phyloP scores from a whole-genome alignment of 2,888 invertebrate genomes.

The Noctuana brunneofusca region DNA sequence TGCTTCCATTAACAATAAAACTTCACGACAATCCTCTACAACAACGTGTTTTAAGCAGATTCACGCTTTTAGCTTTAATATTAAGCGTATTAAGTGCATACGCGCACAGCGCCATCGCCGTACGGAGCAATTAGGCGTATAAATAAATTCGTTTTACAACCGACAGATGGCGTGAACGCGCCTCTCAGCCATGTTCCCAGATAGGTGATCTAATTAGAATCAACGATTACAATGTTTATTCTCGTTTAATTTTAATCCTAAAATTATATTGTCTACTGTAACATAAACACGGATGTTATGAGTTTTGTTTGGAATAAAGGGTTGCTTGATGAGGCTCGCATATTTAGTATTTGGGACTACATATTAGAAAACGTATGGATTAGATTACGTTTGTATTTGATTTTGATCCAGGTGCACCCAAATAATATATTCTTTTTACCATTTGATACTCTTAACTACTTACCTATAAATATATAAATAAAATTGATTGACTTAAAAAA shows the following conservation, averaged over 20 bases:
- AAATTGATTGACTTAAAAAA: no score
- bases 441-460: no score
- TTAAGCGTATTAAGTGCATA: conserved; percentile 78
- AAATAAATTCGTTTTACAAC: conserved; percentile 77
- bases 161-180: conserved; percentile 76
- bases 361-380: neutral
- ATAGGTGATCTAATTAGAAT: conserved; percentile 72
- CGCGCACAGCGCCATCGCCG: conserved; percentile 64
- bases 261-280: conserved; percentile 31
- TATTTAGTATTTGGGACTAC: neutral
- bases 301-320: conserved; percentile 27
- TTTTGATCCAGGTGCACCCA: no score
- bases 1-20: conserved; percentile 57
- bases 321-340: conserved; percentile 1
- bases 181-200: conserved; percentile 68
- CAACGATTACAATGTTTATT: conserved; percentile 54
- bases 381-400: neutral
- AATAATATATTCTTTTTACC: no score
- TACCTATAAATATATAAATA: no score
- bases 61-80: conserved; percentile 69
- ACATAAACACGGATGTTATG: conserved; percentile 30
- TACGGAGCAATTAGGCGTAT: conserved; percentile 76
- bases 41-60: conserved; percentile 69
- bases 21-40: conserved; percentile 61
- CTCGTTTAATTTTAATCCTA: conserved; percentile 33